Evolutionary conservation across 2,113 vertebrate genomes (phyloP), one percentile per base, ranked within the genome.

Genomic region (Xiphorhynchus elegans): DNA sequence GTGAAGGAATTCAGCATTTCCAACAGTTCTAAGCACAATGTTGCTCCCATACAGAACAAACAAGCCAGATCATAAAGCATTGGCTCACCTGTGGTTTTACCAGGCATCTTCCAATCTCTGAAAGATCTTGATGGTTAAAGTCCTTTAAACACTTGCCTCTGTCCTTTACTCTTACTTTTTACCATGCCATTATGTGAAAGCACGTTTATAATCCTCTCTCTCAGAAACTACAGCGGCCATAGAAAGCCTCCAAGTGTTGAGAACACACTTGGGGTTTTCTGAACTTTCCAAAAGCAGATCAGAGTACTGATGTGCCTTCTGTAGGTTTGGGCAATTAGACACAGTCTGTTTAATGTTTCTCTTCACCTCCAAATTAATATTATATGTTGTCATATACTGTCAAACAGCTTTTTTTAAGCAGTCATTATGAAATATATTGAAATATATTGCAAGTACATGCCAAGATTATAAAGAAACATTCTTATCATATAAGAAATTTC

Each of bases 161-260:
- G 76, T 87, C 56, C 75, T 77, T 90, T 62, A 47, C 53, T 75
- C 78, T 31, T 66, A 20, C 13, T 69, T 85, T 87, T 93, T 66
- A 88, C 14, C 29, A 25, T 37, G 20, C 44, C 86, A 74, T 92
- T 84, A 87, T 79, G 44, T 94, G 77, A 87, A 94, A 96, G 66
- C 28, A 81, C 40, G 66, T 78, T 91, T 55, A 70, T 10, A 84
- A 67, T 90, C 89, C 69, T 74, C 55, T 70, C 19, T 63, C 42
- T 82, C 40, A 53, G 63, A 90, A 95, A 42, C 7, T 11, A 62
- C 31, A 78, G 33, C 15, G 40, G 52, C 35, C 42, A 42, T 3
- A 81, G 62, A 33, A 11, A 84, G 29, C 18, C 53, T 81, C 20
- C 33, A 40, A 73, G 35, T 75, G 44, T 53, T 42, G 58, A 89